phyloP scores from a whole-genome alignment of 2,888 invertebrate genomes.

The Sabatieria punctata region DNA sequence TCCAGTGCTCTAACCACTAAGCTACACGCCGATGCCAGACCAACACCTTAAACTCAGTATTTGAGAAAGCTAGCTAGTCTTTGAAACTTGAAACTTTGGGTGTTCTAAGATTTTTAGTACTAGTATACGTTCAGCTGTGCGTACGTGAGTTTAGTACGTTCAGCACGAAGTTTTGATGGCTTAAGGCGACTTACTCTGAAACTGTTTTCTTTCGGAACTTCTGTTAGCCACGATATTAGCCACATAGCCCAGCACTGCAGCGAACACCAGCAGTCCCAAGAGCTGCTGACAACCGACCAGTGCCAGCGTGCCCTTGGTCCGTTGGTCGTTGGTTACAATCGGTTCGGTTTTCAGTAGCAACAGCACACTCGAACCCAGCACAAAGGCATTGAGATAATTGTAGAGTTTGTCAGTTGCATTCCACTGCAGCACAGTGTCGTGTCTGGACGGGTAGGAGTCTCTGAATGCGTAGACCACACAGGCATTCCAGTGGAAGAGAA shows the following conservation, averaged over 20 bases:
- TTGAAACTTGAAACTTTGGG: too few species aligned
- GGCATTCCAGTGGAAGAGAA: constrained; percentile 99
- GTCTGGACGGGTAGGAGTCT: too few species aligned
- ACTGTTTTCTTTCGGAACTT: constrained; percentile 88
- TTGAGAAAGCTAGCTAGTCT: too few species aligned
- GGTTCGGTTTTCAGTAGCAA: constrained; percentile 38
- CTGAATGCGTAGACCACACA: constrained; percentile 45
- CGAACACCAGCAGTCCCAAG: constrained; percentile 81
- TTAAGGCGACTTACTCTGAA: too few species aligned
- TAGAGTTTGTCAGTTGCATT: neutral
- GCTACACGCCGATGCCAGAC: too few species aligned
- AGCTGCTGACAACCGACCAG: constrained; percentile 85
- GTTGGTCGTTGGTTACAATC: constrained; percentile 76
- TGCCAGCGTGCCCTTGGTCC: constrained; percentile 61
- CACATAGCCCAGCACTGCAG: constrained; percentile 87
- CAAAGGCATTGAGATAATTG: constrained; percentile 79
- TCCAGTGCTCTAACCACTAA: too few species aligned
- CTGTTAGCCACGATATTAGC: constrained; percentile 96
- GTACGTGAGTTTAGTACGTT: too few species aligned
- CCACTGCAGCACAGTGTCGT: neutral
- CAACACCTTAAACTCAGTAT: too few species aligned
- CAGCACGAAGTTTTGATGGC: too few species aligned
- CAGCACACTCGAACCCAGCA: constrained; percentile 89
- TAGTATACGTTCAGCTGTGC: too few species aligned
- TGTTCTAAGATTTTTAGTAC: too few species aligned